Evolutionary conservation across 1,140 invertebrate species (phyloP).

Genomic region (Ruditapes philippinarum): DNA sequence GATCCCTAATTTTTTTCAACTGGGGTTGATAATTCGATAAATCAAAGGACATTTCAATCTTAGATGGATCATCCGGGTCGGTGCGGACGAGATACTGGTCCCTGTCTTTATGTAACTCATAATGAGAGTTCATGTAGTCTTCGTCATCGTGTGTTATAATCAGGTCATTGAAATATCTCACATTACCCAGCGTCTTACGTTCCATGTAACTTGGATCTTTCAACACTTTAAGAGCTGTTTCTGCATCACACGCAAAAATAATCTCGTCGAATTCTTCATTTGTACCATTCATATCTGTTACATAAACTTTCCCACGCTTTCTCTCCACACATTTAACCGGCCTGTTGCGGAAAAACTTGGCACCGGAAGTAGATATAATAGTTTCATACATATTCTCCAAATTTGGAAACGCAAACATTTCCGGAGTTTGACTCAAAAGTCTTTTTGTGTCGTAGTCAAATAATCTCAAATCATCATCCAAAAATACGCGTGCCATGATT

Average conservation of each 20-base stretch:
- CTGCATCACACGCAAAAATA: slow-evolving; percentile 82
- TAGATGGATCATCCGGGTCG: slow-evolving; percentile 73
- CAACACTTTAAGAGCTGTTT: slow-evolving; percentile 76
- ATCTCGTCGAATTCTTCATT: slow-evolving; percentile 78
- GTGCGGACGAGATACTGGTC: slow-evolving; percentile 82
- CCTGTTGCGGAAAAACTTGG: slow-evolving; percentile 70
- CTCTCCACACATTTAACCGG: slow-evolving; percentile 69
- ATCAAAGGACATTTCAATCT: slow-evolving; percentile 83
- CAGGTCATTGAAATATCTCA: slow-evolving; percentile 80
- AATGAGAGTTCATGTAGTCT: slow-evolving; percentile 81
- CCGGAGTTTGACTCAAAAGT: slow-evolving; percentile 78
- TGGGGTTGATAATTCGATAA: slow-evolving; percentile 82
- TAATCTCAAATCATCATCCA: slow-evolving; percentile 80
- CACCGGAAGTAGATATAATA: slow-evolving; percentile 72
- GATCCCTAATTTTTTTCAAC: slow-evolving; percentile 74
- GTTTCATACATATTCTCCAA: slow-evolving; percentile 79
- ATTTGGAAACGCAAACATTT: slow-evolving; percentile 83
- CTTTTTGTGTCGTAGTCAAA: slow-evolving; percentile 80
- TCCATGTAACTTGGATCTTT: slow-evolving; percentile 77
- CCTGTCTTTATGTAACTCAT: slow-evolving; percentile 77
- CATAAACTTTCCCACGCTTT: slow-evolving; percentile 66
- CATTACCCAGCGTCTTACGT: slow-evolving; percentile 78
- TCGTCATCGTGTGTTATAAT: slow-evolving; percentile 81
- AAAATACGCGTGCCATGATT: slow-evolving; percentile 81
- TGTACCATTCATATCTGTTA: slow-evolving; percentile 68